Base-by-base conservation (phyloP, 1,140 invertebrate genomes). In the Drosophila kepulauana region DNA sequence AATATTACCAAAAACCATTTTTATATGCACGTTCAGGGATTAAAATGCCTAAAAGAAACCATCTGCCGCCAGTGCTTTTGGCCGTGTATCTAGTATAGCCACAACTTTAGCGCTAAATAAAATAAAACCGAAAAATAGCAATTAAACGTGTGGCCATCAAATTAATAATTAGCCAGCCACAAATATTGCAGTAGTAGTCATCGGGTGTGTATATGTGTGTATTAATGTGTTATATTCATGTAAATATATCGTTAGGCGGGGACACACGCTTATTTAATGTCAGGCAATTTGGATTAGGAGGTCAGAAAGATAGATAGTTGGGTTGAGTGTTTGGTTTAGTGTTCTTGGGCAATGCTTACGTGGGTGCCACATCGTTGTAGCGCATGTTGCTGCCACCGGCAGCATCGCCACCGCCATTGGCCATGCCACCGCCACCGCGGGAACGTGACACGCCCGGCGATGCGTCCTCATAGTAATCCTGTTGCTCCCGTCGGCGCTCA, bases 351-450 rank as follows among this genome's bases (percentile, higher is more conserved):
- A 54, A 15, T 33, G 33, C 95, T 95, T 94, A 97, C 96, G 96
- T 96, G 82, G 96, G 95, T 77, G 96, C 96, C 93, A 96, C 95
- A 92, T 97, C 96, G 80, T 95, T 95, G 93, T 96, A 96, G 93
- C 96, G 94, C 54, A 94, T 93, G 67, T 94, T 94, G 56, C 94
- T 92, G 46, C 93, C 94, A 86, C 91, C 92, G 38, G 75, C 81
- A 11, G 72, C 67, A 16, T 75, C 80, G 71, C 64, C 75, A 11
- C 45, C 59, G 6, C 82, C 70, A 15, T 38, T 57, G 1, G 30
- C 43, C 6, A 43, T 45, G 6, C 43, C 45, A 28, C 93, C 89
- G 11, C 91, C 94, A 82, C 88, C 91, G 0, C 87, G 87, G 5
- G 82, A 64, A 52, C 75, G 66, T 58, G 82, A 84, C 5, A 62